Conservation (phyloP, 2,888 invertebrate genomes). For the Torymus texanus region DNA sequence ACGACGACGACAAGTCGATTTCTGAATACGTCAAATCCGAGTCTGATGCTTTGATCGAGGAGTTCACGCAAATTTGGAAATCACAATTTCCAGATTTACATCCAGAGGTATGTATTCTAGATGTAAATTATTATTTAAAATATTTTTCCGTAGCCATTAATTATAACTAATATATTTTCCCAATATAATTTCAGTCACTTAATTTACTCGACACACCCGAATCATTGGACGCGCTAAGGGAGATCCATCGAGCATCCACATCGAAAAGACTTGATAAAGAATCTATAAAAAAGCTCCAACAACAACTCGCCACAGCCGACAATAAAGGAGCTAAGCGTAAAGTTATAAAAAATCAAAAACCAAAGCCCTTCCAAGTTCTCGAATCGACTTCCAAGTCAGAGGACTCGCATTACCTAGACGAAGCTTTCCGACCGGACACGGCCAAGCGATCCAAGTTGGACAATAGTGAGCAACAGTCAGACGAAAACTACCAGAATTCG, state of each 20-base stretch:
- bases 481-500: constrained; percentile 63
- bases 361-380: constrained; percentile 63
- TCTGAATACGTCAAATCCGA: constrained; percentile 66
- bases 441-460: constrained; percentile 66
- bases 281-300: constrained; percentile 62
- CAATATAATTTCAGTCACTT: constrained; percentile 32
- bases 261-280: constrained; percentile 61
- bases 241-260: constrained; percentile 57
- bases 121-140: background rate
- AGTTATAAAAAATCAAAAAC: constrained; percentile 66
- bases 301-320: constrained; percentile 55
- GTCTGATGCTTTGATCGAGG: constrained; percentile 70
- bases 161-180: constrained; percentile 7
- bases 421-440: constrained; percentile 62
- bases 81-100: constrained; percentile 60
- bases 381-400: constrained; percentile 58
- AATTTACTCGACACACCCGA: constrained; percentile 36
- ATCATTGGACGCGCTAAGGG: constrained; percentile 39
- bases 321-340: constrained; percentile 69
- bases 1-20: constrained; percentile 58
- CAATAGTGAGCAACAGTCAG: constrained; percentile 61
- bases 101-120: constrained; percentile 30
- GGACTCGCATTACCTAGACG: constrained; percentile 63
- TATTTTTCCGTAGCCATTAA: background rate
- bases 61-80: constrained; percentile 66